Evolutionary conservation across 1,140 invertebrate genomes (phyloP).

Genomic region (Sarcophaga bullata): DNA sequence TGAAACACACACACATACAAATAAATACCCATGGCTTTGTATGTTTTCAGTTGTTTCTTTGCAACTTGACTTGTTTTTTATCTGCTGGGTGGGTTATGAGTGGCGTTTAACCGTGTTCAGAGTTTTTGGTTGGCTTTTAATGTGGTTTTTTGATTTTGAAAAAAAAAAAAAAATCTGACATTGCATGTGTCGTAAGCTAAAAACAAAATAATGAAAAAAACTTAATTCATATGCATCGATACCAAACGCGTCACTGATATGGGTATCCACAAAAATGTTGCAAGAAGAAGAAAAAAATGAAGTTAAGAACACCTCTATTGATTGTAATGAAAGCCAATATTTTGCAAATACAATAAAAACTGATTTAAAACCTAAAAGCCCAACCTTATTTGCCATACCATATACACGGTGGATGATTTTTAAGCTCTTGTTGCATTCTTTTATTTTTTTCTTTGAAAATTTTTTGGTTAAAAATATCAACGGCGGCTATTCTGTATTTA

Average conservation of each 20-base stretch:
- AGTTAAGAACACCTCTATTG: neutral
- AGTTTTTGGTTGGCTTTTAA: neutral
- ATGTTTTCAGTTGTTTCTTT: neutral
- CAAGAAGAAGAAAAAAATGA: neutral
- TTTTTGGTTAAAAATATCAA: too few relatives aligned
- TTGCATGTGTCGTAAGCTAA: slow-evolving; percentile 9
- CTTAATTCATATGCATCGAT: neutral
- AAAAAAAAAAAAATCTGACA: neutral
- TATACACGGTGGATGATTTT: neutral
- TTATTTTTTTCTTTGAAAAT: neutral
- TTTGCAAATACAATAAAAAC: neutral
- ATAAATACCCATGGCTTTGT: neutral
- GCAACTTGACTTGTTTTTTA: too few relatives aligned
- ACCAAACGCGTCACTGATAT: neutral
- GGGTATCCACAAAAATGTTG: neutral
- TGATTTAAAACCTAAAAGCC: neutral
- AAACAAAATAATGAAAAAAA: neutral
- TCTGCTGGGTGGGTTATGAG: too few relatives aligned
- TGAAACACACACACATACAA: neutral
- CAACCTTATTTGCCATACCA: neutral
- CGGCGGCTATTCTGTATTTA: too few relatives aligned
- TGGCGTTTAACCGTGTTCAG: too few relatives aligned
- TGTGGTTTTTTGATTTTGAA: neutral
- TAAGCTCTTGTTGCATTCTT: neutral
- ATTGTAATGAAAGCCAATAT: neutral